A percentile compares a stretch with the other conserved stretches of the same genome.
phyloP scores from a whole-genome alignment of 2,888 invertebrate genomes.

The Cerceris ruficornis region DNA sequence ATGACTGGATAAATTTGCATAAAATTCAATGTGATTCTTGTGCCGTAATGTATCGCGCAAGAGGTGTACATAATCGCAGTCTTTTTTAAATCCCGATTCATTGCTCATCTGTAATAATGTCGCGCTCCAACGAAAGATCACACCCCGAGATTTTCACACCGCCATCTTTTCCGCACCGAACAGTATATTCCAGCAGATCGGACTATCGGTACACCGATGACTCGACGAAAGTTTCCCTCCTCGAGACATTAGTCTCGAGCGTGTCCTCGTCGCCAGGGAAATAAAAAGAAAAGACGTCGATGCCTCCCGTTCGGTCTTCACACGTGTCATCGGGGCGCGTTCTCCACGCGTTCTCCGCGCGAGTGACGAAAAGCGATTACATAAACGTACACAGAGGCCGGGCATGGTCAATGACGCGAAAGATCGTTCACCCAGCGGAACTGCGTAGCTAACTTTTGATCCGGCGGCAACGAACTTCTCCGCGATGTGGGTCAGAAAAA shows the following conservation, averaged over 20 bases:
- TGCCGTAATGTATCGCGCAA: no score
- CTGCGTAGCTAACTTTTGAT: slow-evolving; percentile 44
- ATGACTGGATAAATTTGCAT: no score
- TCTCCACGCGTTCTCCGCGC: neutral
- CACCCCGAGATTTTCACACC: no score
- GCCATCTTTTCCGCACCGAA: no score
- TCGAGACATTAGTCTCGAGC: no score
- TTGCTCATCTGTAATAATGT: no score
- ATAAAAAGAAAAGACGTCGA: neutral
- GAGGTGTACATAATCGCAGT: no score
- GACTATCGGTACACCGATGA: neutral
- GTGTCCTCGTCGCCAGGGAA: neutral
- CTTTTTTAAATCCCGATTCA: neutral
- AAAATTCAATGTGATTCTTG: no score
- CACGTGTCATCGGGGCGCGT: slow-evolving; percentile 25
- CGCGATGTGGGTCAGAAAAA: slow-evolving; percentile 79
- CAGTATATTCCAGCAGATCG: neutral
- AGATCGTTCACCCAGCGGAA: slow-evolving; percentile 59
- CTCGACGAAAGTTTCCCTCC: no score
- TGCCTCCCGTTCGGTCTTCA: neutral
- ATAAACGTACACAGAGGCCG: slow-evolving; percentile 38
- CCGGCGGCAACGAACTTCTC: slow-evolving; percentile 77
- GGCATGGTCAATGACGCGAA: slow-evolving; percentile 28
- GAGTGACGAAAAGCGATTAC: slow-evolving; percentile 27
- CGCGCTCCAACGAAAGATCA: no score